These are phyloP conservation scores for Mystacornis crossleyi DNA, from an alignment of 2,113 vertebrate genomes.

Conservation along the genomic window DNA sequence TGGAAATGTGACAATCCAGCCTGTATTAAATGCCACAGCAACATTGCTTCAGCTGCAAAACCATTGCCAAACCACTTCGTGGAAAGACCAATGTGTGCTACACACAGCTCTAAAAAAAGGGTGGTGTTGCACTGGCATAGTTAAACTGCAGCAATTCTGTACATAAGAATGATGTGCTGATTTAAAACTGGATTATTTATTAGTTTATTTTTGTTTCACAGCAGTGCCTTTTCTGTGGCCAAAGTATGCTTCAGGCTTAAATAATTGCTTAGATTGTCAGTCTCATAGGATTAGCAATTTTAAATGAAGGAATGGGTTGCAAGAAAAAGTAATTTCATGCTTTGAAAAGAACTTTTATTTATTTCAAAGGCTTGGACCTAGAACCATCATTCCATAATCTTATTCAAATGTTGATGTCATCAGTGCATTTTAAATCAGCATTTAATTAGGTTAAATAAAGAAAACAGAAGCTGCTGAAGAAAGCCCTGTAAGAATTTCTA, in stretches of 20 bases:
- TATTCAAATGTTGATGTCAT: neutral
- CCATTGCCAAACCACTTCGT: neutral
- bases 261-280: neutral
- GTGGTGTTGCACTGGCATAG: neutral
- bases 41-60: neutral
- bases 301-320: neutral
- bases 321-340: neutral
- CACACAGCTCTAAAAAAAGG: neutral
- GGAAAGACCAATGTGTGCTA: neutral
- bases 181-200: neutral
- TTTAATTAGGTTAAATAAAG: slow-evolving; percentile 36
- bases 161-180: neutral
- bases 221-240: neutral
- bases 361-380: neutral
- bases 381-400: neutral
- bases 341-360: neutral
- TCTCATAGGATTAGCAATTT: neutral
- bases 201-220: neutral
- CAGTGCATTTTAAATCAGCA: slow-evolving; percentile 11
- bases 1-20: neutral
- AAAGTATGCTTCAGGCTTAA: neutral
- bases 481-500: neutral
- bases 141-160: neutral
- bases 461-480: slow-evolving; percentile 10
- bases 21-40: neutral